These are phyloP conservation scores for Campylomormyrus tamandua DNA, from an alignment of 2,113 vertebrate genomes.

Conservation along the genomic window DNA sequence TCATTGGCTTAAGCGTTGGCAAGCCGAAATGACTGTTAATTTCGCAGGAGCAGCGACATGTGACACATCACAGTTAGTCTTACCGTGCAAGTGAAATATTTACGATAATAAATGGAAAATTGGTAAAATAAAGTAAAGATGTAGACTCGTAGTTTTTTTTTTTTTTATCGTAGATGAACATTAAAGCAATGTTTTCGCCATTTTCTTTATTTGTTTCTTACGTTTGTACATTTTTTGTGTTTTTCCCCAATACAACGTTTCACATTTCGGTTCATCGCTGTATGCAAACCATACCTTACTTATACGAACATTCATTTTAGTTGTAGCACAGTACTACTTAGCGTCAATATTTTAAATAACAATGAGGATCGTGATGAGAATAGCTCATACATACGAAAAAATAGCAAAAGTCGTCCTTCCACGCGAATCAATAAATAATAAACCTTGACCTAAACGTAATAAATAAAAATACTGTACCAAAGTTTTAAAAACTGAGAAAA, in stretches of 20 bases:
- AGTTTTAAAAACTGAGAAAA: slow-evolving; percentile 49
- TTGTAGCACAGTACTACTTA: slow-evolving; percentile 44
- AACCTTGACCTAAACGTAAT: slow-evolving; percentile 51
- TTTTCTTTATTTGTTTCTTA: slow-evolving; percentile 14
- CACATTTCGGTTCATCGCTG: slow-evolving; percentile 61
- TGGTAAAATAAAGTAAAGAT: background rate
- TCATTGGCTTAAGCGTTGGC: slow-evolving; percentile 47
- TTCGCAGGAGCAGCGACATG: background rate
- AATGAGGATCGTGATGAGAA: slow-evolving; percentile 40
- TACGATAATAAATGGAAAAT: background rate
- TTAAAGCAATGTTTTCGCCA: background rate
- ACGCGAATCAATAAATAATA: slow-evolving; percentile 65
- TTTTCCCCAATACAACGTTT: slow-evolving; percentile 58
- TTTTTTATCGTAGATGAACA: slow-evolving; percentile 21
- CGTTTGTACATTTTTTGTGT: slow-evolving; percentile 35
- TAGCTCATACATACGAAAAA: slow-evolving; percentile 66
- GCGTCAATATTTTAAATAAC: slow-evolving; percentile 49
- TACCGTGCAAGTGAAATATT: background rate
- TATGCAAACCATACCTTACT: slow-evolving; percentile 43
- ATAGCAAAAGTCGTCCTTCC: slow-evolving; percentile 58
- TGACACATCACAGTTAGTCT: background rate
- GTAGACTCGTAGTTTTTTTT: background rate
- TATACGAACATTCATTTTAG: slow-evolving; percentile 30
- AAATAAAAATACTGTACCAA: slow-evolving; percentile 71
- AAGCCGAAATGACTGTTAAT: slow-evolving; percentile 23